phyloP scores from a whole-genome alignment of 1,140 invertebrate genomes.

The Dendrolimus kikuchii region DNA sequence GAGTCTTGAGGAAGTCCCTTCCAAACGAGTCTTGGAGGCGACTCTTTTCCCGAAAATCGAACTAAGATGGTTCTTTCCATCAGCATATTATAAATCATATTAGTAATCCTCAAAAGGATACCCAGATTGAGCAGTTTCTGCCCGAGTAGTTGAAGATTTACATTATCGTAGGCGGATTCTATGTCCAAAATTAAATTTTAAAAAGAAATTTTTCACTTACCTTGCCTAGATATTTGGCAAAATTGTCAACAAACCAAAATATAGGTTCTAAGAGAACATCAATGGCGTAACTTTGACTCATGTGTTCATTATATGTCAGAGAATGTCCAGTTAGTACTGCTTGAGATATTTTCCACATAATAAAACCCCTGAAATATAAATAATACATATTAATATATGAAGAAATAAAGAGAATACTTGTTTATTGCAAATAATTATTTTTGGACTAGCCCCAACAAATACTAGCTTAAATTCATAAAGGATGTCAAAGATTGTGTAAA shows the following conservation, averaged over 20 bases:
- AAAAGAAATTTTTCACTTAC: conserved; percentile 72
- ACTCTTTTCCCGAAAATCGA: no score
- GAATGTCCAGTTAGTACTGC: conserved; percentile 52
- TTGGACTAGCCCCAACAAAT: not conserved
- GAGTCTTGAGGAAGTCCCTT: no score
- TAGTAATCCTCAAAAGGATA: no score
- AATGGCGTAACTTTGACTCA: conserved; percentile 83
- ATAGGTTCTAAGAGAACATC: conserved; percentile 93
- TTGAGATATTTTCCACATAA: conserved; percentile 38
- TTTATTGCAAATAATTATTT: no score
- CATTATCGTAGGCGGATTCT: no score
- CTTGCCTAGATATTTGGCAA: conserved; percentile 87
- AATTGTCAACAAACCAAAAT: conserved; percentile 96
- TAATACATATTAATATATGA: conserved; percentile 7
- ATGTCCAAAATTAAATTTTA: no score
- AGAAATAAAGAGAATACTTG: not conserved
- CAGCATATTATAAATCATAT: no score
- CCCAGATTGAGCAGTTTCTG: no score
- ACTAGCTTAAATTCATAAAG: not conserved
- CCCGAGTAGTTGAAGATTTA: no score
- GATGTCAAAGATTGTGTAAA: no score
- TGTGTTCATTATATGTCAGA: conserved; percentile 83
- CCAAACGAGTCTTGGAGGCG: no score
- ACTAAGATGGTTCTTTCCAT: no score
- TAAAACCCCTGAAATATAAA: conserved; percentile 30